Base-by-base conservation (phyloP, 2,113 vertebrate genomes). In the Amazona guildingii region DNA sequence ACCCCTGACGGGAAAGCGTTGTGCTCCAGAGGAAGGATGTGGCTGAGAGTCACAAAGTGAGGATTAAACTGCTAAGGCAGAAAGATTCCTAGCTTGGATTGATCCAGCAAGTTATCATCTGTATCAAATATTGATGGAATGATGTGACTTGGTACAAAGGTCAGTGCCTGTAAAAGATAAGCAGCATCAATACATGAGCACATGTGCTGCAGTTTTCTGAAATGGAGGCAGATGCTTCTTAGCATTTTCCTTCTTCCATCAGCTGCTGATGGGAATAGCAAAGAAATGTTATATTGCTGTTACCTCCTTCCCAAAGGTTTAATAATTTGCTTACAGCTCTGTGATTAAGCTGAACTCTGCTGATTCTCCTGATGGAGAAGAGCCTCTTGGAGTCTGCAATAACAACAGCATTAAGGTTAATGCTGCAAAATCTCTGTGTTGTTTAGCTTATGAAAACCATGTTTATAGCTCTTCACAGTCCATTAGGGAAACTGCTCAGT, bases 361-460 rank as follows among this genome's bases (percentile, higher is more conserved):
- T 92, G n/a, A 72, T 86, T 87, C 20, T 89, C 44, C 59, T 80
- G 62, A 63, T 73, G 88, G 78, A 75, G 72, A 83, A 27, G n/a
- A 88, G 37, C 55, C 72, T 80, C 54, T 54, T 83, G 55, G 44
- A 88, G 31, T 59, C 91, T 41, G 37, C 44, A 81, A 2, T 64
- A 92, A 44, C 46, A 78, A 54, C 31, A 82, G 28, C 54, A 51
- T 74, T 85, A 31, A 66, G 63, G 52, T 68, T 86, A 91, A 83
- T 77, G 61, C 67, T 89, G 81, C 63, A 92, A 87, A 88, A 91
- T 66, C 62, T 86, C 86, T 69, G 64, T 43, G 76, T 90, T 92
- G 43, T 84, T 93, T 83, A 92, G 66, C 61, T 35, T 57, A 27
- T 66, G 51, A 89, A 81, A 67, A 17, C 5, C 17, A 44, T 57